Evolutionary conservation across 2,888 invertebrate genomes (phyloP), one percentile per base, ranked within the genome.

Genomic region (Drosophila histrio): DNA sequence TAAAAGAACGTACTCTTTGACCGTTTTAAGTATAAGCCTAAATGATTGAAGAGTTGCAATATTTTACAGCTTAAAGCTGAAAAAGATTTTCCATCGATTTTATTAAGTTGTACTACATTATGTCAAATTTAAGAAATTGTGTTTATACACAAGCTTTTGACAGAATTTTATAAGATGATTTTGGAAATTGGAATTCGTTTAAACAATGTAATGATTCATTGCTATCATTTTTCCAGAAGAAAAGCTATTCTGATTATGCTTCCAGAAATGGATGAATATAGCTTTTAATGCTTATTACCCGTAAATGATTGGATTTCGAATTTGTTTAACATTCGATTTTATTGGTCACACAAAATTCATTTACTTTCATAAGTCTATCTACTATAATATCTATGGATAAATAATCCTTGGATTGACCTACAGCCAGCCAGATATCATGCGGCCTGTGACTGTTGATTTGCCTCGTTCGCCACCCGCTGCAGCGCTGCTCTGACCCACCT

Each of bases 401-500:
- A 13, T 6, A 6, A 34, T 50, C 3, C 6, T 17, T 19, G 26
- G 8, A 22, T 34, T 22, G n/a, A 15, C 26, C 92, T 93, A 96
- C 56, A 96, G 93, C 96, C 96, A 96, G 1, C 96, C 96, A 13
- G 95, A 94, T 66, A 95, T 94, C 71, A 95, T 93, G 91, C 94
- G 94, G 0, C 96, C 96, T 0, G 95, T 95, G 1, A 94, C 94
- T 86, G 94, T 95, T 2, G 96, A 96, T 88, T 94, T 95, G 9
- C 96, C 96, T 61, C 93, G 94, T 59, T 93, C 94, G 28, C 93
- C 93, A 41, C 92, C 91, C 0, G 92, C 91, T 5, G 92, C 91
- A 11, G 92, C 91, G 38, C 91, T 89, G 36, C 92, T 91, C 63
- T 89, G 93, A 69, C 79, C 92, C 52, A 91, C 91, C 58, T 90